Evolutionary conservation across 2,888 invertebrate species (phyloP).

Genomic region (Temnothorax ravouxi): DNA sequence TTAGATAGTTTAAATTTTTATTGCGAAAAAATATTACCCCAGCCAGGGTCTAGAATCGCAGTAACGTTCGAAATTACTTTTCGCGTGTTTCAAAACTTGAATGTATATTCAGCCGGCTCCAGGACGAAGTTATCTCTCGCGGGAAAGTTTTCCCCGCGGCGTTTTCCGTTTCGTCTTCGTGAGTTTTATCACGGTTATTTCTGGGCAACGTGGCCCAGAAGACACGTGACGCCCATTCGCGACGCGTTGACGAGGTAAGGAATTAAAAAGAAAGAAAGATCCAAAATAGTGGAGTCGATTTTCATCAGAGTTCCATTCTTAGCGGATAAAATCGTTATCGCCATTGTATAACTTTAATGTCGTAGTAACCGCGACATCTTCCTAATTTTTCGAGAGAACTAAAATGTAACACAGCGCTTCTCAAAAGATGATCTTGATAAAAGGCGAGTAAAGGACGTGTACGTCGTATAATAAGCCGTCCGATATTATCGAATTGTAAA

Average conservation of each 20-base stretch:
- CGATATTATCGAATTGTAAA: background rate
- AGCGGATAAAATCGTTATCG: background rate
- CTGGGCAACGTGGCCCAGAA: constrained; percentile 2
- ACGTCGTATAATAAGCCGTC: background rate
- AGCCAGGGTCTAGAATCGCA: background rate
- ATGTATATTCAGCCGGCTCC: constrained; percentile 37
- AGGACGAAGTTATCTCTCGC: constrained; percentile 30
- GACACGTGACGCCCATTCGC: background rate
- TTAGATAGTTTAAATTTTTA: too few relatives aligned
- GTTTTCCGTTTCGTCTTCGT: constrained; percentile 19
- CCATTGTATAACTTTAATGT: constrained; percentile 15
- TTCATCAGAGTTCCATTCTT: background rate
- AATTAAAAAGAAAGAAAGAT: background rate
- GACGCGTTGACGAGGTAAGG: background rate
- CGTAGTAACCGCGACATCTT: background rate
- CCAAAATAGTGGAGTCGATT: background rate
- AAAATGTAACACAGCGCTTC: background rate
- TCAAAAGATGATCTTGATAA: background rate
- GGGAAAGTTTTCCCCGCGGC: constrained; percentile 19
- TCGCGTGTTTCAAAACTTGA: constrained; percentile 37
- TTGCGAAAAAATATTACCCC: too few relatives aligned
- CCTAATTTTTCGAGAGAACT: background rate
- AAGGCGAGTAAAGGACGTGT: background rate
- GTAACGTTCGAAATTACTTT: constrained; percentile 35
- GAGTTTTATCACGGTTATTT: constrained; percentile 31